phyloP scores from a whole-genome alignment of 1,140 invertebrate genomes.

The Drosophila ohnishii region DNA sequence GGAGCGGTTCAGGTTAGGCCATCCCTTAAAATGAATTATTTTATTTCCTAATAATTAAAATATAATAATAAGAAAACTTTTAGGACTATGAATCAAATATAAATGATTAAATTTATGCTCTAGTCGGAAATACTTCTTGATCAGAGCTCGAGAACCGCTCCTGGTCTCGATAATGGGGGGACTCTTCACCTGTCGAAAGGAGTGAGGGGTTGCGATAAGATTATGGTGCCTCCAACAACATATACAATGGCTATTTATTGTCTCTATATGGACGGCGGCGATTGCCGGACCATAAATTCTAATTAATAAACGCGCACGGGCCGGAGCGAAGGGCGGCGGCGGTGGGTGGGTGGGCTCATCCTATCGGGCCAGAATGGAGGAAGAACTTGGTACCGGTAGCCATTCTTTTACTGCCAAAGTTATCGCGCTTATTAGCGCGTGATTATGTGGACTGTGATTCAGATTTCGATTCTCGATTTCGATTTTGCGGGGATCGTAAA shows the following conservation, averaged over 20 bases:
- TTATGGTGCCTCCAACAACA: slow-evolving; percentile 35
- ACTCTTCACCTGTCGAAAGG: slow-evolving; percentile 25
- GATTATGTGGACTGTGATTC: slow-evolving; percentile 70
- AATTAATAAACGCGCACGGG: slow-evolving; percentile 69
- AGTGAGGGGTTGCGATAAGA: slow-evolving; percentile 51
- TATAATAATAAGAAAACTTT: no score
- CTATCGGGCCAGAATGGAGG: slow-evolving; percentile 26
- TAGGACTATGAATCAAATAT: no score
- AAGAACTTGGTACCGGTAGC: not conserved
- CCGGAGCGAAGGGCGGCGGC: slow-evolving; percentile 26
- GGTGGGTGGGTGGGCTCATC: slow-evolving; percentile 21
- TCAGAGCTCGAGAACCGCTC: slow-evolving; percentile 9
- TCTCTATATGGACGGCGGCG: slow-evolving; percentile 51
- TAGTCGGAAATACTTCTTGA: not conserved
- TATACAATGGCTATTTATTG: slow-evolving; percentile 73
- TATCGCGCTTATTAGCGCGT: slow-evolving; percentile 71
- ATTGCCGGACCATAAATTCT: slow-evolving; percentile 69
- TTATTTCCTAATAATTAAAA: no score
- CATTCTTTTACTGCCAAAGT: slow-evolving; percentile 22
- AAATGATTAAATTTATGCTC: no score
- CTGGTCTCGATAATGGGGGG: slow-evolving; percentile 6
- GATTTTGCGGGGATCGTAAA: slow-evolving; percentile 56
- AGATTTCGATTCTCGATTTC: slow-evolving; percentile 20
- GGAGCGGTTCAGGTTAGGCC: no score
- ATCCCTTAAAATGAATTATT: no score